Base-by-base conservation (phyloP, 2,888 invertebrate species). In the Idaea aversata region DNA sequence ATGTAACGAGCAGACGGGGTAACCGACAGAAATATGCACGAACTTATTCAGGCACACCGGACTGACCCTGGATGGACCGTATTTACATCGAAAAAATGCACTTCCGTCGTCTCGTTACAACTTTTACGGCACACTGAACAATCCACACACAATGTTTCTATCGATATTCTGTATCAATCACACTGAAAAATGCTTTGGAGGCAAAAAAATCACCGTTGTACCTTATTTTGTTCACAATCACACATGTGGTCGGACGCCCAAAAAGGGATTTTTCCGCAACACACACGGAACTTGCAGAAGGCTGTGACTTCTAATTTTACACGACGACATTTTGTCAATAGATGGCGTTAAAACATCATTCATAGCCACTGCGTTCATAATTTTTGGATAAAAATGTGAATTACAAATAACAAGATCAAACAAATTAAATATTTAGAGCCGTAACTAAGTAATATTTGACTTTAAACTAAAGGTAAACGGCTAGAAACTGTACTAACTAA, bases 181-280 rank as follows among this genome's bases (percentile, higher is more conserved):
- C 87, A 83, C 77, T 77, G 75, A 87, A 88, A 85, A 83, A 75
- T 74, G 78, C 75, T 82, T 82, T 77, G 81, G 76, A 76, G 73
- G 79, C 77, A 83, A 82, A 84, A 82, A 88, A 90, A 85, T 90
- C 89, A 90, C 90, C 84, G 80, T 73, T 88, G 85, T 90, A 89
- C 87, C 90, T 86, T 91, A 92, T 87, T 91, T 91, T 89, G 90
- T 90, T 91, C 90, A 88, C 90, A 84, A 89, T 88, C 92, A 93
- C 94, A 94, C 94, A 94, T 94, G 94, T 94, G 94, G 94, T 94
- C 93, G 93, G 94, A 94, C 94, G 94, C 94, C 94, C 94, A 94
- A 94, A 93, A 94, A 94, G 94, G 94, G 94, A 94, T 94, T 94
- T 94, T 94, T 94, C 94, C 91, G 89, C 91, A 91, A 89, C 87